phyloP scores from a whole-genome alignment of 2,888 invertebrate genomes.

The Macaria liturata region DNA sequence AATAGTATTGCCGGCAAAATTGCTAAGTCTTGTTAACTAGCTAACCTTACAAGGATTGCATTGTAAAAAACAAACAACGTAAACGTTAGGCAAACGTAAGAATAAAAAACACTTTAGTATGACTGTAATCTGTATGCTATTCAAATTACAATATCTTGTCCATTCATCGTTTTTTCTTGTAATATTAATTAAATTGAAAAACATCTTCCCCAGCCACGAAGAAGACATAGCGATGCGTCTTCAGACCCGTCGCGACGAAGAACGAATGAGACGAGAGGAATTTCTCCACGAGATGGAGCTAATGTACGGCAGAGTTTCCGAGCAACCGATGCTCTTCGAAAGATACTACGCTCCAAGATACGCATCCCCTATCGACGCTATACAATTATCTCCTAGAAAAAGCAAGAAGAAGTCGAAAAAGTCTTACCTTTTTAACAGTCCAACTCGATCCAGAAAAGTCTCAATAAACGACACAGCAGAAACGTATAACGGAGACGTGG shows the following conservation, averaged over 20 bases:
- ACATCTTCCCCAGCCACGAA: constrained; percentile 71
- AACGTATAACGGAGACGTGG: constrained; percentile 57
- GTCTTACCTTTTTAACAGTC: constrained; percentile 54
- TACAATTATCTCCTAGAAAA: constrained; percentile 69
- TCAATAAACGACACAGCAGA: constrained; percentile 68
- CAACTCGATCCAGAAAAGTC: constrained; percentile 62
- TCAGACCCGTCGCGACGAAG: constrained; percentile 86
- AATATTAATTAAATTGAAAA: background rate
- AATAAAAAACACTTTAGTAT: too few relatives aligned
- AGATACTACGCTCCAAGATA: constrained; percentile 85
- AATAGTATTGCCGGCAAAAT: too few relatives aligned
- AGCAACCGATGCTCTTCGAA: constrained; percentile 88
- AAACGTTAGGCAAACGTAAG: too few relatives aligned
- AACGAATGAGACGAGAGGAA: constrained; percentile 86
- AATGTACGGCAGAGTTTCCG: constrained; percentile 87
- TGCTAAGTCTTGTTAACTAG: too few relatives aligned
- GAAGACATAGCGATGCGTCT: constrained; percentile 87
- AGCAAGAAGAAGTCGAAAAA: constrained; percentile 56
- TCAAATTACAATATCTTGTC: too few relatives aligned
- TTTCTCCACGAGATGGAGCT: constrained; percentile 88
- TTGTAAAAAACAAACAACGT: too few relatives aligned
- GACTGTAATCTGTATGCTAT: too few relatives aligned
- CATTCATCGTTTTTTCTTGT: too few relatives aligned
- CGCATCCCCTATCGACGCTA: constrained; percentile 54
- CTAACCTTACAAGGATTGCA: too few relatives aligned